Base-by-base conservation (phyloP, 2,113 vertebrate genomes). In the Canis aureus region DNA sequence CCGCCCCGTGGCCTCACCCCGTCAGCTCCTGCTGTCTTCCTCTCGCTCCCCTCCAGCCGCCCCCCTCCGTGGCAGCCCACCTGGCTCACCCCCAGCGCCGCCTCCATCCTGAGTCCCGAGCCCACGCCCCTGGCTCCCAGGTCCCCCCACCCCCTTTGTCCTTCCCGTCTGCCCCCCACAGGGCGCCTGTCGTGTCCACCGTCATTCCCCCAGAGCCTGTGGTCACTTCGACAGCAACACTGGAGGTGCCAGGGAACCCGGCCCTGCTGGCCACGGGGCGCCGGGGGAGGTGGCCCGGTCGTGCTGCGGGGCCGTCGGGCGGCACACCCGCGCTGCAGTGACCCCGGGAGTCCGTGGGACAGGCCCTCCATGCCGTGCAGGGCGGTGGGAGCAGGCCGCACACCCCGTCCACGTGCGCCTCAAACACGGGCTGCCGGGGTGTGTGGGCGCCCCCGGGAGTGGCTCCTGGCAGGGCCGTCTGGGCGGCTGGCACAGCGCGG, bases 401-500 rank as follows among this genome's bases (percentile, higher is more conserved):
- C 62, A 4, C 62, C 5, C 84, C 16, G 1, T 25, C 6, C 29
- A 12, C 7, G 0, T 2, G 73, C 23, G 0, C 0, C 3, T 16
- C 17, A 29, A 8, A 19, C 38, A 4, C 8, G 0, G 51, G 12
- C 1, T 1, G 6, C 59, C 9, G 0, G 11, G 73, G 43, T 1
- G 4, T 19, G 27, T 5, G 35, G 64, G 79, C 57, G 53, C 32
- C 32, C 25, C 19, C 11, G 2, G 49, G 43, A 11, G 11, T 0
- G 32, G 66, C 11, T 51, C 29, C 64, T 13, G 11, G 12, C 23
- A 15, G 20, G 67, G 49, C 57, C n/a, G 0, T 53, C 4, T 0
- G 43, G 57, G 23, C 3, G 2, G 16, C 23, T 5, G 32, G 49
- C 6, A 6, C 64, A 17, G 64, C 23, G 1, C 5, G 8, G 69